These are phyloP conservation scores for Tachysurus fulvidraco DNA, from an alignment of 2,113 vertebrate genomes.

Conservation along the genomic window DNA sequence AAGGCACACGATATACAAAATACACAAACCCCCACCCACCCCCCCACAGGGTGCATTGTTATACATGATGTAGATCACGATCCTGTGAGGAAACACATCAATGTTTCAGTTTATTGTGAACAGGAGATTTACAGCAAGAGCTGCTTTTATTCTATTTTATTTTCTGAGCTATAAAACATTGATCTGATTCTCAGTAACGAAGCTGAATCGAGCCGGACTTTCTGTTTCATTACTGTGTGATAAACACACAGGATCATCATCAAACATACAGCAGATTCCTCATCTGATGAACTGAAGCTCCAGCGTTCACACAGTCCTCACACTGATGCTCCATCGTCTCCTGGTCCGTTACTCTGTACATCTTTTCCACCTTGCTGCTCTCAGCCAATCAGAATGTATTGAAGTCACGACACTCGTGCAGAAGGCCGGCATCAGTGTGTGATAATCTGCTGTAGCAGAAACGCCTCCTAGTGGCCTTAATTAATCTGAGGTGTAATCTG, in stretches of 20 bases:
- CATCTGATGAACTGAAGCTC: neutral
- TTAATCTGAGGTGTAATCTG: neutral
- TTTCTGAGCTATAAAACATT: neutral
- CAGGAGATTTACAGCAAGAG: neutral
- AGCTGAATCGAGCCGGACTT: neutral
- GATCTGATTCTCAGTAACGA: neutral
- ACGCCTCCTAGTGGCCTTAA: neutral
- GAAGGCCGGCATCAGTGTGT: neutral
- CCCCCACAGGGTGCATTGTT: neutral
- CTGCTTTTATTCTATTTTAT: neutral
- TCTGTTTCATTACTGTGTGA: neutral
- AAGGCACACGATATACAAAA: neutral
- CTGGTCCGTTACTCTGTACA: neutral
- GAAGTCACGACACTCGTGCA: neutral
- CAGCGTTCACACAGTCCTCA: neutral
- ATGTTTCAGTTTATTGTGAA: neutral
- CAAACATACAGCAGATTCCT: neutral
- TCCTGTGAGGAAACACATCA: conserved; percentile 7
- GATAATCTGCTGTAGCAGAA: neutral
- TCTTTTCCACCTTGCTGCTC: neutral
- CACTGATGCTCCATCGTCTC: neutral
- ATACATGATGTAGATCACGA: neutral
- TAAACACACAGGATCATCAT: neutral
- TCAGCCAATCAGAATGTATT: neutral
- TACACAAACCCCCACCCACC: neutral